phyloP scores from a whole-genome alignment of 37 sponge, comb jelly and placozoan genomes.

The Geodia barretti region DNA sequence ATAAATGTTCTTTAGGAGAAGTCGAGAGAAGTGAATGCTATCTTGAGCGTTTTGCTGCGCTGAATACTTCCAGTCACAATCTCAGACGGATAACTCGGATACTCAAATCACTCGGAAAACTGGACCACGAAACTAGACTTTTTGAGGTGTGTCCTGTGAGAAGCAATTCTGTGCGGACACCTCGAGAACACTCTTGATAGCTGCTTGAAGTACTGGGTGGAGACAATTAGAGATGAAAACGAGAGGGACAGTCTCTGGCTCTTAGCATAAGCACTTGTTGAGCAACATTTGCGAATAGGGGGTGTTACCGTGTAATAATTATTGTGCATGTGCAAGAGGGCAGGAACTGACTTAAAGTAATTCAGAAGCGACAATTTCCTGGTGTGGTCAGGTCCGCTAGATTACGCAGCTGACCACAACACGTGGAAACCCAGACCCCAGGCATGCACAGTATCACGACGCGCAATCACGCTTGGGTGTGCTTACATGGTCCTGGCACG shows the following conservation, averaged over 20 bases:
- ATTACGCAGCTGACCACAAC: too few species aligned
- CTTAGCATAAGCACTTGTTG: neutral
- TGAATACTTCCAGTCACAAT: neutral
- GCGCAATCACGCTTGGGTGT: too few species aligned
- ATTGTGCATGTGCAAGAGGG: too few species aligned
- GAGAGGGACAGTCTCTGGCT: neutral
- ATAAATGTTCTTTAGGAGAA: too few species aligned
- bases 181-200: neutral
- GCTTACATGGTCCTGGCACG: too few species aligned
- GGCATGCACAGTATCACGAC: too few species aligned
- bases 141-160: neutral
- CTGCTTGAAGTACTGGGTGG: neutral
- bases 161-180: neutral
- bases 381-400: too few species aligned
- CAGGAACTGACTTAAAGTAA: too few species aligned
- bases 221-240: neutral
- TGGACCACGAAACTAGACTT: neutral
- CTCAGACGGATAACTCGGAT: neutral
- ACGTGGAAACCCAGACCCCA: too few species aligned
- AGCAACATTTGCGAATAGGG: neutral
- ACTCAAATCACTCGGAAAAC: neutral
- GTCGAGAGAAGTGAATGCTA: neutral
- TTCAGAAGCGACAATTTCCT: too few species aligned
- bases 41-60: neutral
- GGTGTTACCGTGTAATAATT: neutral